phyloP scores from a whole-genome alignment of 2,113 vertebrate species.

The Nothoprocta pentlandii region DNA sequence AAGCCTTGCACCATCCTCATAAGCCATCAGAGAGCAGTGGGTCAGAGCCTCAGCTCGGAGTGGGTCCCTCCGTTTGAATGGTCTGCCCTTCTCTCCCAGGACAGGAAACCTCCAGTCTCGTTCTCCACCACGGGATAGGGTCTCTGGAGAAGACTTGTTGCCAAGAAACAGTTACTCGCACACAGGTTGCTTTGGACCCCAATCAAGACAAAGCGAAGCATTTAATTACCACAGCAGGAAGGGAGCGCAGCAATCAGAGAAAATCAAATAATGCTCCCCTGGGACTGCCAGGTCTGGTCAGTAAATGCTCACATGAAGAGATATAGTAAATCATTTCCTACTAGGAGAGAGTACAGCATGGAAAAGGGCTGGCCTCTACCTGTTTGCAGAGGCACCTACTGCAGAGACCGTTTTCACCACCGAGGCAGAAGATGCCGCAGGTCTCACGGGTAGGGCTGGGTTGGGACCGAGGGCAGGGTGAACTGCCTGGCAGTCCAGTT shows the following conservation, averaged over 20 bases:
- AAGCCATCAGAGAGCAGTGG: background rate
- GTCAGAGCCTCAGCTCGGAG: background rate
- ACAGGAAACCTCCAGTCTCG: background rate
- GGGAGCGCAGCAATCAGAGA: constrained; percentile 66
- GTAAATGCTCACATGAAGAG: constrained; percentile 5
- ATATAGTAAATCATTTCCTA: background rate
- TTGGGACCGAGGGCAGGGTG: background rate
- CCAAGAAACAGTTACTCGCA: background rate
- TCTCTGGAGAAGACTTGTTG: background rate
- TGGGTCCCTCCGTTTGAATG: no score
- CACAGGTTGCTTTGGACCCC: constrained; percentile 56
- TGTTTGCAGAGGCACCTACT: accelerated
- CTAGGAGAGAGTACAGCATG: background rate
- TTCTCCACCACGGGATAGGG: background rate
- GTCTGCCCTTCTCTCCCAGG: background rate
- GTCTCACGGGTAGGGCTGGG: background rate
- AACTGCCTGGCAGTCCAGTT: background rate
- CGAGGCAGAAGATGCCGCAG: accelerated
- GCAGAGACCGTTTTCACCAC: accelerated
- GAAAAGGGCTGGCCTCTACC: background rate
- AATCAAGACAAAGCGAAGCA: constrained; percentile 72
- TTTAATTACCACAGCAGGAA: constrained; percentile 76
- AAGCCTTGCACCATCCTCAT: accelerated
- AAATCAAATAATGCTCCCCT: constrained; percentile 75
- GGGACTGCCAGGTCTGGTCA: constrained; percentile 39